Conservation (phyloP, 2,113 vertebrate genomes). For the Aramus guarauna region DNA sequence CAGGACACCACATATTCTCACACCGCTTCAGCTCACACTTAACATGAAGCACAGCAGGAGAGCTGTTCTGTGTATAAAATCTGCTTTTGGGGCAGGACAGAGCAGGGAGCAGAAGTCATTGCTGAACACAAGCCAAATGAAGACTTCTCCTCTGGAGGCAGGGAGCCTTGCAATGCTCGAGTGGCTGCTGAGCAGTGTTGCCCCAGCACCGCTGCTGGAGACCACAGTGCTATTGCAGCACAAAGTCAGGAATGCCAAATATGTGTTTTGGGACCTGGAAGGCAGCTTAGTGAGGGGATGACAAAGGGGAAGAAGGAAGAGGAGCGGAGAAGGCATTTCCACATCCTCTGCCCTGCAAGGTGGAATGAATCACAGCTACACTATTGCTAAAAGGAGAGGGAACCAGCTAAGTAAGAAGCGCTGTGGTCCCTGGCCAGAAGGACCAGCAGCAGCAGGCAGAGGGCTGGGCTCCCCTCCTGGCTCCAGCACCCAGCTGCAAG, state of each 20-base stretch:
- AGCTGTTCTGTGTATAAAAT: neutral
- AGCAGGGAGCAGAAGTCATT: neutral
- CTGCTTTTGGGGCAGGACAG: neutral
- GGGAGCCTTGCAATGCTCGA: neutral
- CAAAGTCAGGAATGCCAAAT: neutral
- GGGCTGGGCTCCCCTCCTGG: neutral
- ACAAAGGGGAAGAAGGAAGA: neutral
- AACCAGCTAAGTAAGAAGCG: neutral
- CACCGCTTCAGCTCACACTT: neutral
- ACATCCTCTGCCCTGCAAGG: neutral
- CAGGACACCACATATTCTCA: neutral
- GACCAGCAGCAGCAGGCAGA: neutral
- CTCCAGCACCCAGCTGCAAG: fast-evolving
- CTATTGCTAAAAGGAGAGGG: neutral
- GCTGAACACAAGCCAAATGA: neutral
- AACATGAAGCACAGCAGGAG: fast-evolving
- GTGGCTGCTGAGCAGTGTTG: neutral
- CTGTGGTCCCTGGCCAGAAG: fast-evolving
- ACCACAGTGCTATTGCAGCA: fast-evolving
- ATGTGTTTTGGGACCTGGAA: neutral
- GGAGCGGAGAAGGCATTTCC: neutral
- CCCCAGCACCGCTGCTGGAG: neutral
- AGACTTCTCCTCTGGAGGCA: neutral
- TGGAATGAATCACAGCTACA: neutral
- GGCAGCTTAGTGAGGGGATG: neutral